These are phyloP conservation scores for Ochotona curzoniae DNA, from an alignment of 2,113 vertebrate genomes.

Conservation along the genomic window DNA sequence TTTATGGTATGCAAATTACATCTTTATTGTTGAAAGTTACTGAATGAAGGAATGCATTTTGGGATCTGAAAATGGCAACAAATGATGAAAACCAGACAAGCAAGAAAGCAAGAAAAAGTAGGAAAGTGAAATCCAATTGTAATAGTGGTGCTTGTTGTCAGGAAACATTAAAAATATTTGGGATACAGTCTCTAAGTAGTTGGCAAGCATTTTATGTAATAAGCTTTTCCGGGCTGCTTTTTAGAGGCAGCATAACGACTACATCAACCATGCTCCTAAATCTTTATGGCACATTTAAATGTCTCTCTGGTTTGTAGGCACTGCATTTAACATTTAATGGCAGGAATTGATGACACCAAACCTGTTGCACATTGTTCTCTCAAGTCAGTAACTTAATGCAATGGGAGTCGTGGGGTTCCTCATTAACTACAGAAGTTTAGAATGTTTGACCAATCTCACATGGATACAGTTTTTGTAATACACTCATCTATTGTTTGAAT, in stretches of 20 bases:
- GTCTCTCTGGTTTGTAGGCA: constrained; percentile 31
- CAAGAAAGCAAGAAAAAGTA: background rate
- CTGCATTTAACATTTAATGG: constrained; percentile 21
- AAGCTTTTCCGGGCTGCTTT: constrained; percentile 19
- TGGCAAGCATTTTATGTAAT: background rate
- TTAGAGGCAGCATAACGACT: constrained; percentile 10
- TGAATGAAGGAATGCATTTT: background rate
- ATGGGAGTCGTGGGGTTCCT: background rate
- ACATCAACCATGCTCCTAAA: background rate
- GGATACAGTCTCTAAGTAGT: background rate
- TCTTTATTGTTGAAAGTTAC: background rate
- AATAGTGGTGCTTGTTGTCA: background rate
- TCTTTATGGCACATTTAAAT: constrained; percentile 12
- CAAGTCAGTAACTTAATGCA: constrained; percentile 16
- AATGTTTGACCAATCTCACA: constrained; percentile 4
- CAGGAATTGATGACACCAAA: background rate
- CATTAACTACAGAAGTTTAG: constrained; percentile 17
- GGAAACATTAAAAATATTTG: constrained; percentile 13
- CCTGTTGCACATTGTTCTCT: background rate
- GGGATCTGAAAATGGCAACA: background rate
- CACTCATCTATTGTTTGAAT: constrained; percentile 41
- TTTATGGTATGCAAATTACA: constrained; percentile 12
- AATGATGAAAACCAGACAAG: background rate
- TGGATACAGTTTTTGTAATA: background rate
- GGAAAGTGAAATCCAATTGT: background rate